phyloP scores from a whole-genome alignment of 2,888 invertebrate species.

The Cyrtodaria siliqua region DNA sequence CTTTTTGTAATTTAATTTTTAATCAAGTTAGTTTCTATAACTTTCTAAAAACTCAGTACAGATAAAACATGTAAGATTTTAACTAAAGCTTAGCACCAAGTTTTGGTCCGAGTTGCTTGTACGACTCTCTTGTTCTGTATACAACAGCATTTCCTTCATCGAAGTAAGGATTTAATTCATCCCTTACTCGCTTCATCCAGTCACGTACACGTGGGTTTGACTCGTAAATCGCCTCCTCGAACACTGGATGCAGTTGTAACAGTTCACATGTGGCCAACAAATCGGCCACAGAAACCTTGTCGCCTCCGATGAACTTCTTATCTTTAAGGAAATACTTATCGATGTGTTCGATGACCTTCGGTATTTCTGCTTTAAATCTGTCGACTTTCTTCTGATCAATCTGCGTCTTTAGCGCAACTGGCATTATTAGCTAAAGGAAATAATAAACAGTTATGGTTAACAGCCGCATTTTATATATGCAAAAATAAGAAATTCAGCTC shows the following conservation, averaged over 20 bases:
- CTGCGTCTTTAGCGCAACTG: constrained; percentile 70
- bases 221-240: constrained; percentile 74
- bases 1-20: no score
- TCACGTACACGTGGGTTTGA: constrained; percentile 73
- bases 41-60: no score
- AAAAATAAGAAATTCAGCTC: no score
- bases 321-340: constrained; percentile 79
- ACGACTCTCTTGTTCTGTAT: constrained; percentile 64
- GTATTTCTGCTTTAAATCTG: constrained; percentile 62
- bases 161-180: constrained; percentile 72
- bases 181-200: constrained; percentile 80
- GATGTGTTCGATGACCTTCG: constrained; percentile 65
- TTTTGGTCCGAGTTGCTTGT: constrained; percentile 48
- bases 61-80: no score
- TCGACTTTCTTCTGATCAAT: constrained; percentile 74
- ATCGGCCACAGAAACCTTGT: constrained; percentile 82
- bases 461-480: no score
- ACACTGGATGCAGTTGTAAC: constrained; percentile 78
- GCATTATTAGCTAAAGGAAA: constrained; percentile 78
- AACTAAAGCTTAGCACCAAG: constrained; percentile 49
- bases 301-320: constrained; percentile 74
- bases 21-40: no score
- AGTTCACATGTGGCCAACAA: constrained; percentile 81
- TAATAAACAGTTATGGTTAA: no score
- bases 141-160: constrained; percentile 76